phyloP scores from a whole-genome alignment of 1,140 invertebrate species.

The Drosophila repleta region DNA sequence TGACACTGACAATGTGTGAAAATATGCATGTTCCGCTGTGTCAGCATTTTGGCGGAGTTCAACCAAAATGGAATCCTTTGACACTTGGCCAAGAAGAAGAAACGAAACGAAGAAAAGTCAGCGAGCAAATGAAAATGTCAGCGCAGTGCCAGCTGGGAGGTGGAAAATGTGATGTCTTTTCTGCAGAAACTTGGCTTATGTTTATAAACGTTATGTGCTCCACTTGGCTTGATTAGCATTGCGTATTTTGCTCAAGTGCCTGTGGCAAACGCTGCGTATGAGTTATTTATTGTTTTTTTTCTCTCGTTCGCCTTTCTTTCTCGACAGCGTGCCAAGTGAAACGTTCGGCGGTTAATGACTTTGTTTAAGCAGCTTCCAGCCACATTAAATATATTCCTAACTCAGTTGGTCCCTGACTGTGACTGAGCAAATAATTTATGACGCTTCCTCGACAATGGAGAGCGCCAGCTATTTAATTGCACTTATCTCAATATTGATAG shows the following conservation, averaged over 20 bases:
- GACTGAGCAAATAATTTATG: too few relatives aligned
- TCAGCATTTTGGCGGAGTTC: slow-evolving; percentile 5
- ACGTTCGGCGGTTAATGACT: neutral
- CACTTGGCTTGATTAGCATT: slow-evolving; percentile 51
- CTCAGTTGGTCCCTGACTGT: too few relatives aligned
- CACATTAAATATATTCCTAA: neutral
- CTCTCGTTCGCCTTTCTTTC: too few relatives aligned
- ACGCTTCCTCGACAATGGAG: too few relatives aligned
- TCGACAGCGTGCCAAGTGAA: neutral
- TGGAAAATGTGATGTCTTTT: slow-evolving; percentile 9
- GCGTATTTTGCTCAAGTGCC: slow-evolving; percentile 53
- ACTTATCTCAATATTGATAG: slow-evolving; percentile 16
- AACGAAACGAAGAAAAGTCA: neutral
- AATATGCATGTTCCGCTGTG: slow-evolving; percentile 12
- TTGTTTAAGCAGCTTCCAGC: neutral
- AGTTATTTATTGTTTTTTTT: slow-evolving; percentile 57
- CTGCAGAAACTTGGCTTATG: slow-evolving; percentile 38
- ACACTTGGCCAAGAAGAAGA: neutral
- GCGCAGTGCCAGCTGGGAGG: slow-evolving; percentile 1
- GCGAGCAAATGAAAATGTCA: slow-evolving; percentile 4
- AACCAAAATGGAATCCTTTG: neutral
- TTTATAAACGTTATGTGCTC: slow-evolving; percentile 53
- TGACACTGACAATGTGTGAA: slow-evolving; percentile 17
- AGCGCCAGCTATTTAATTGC: neutral
- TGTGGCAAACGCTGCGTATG: slow-evolving; percentile 49